A percentile compares a stretch with the other conserved stretches of the same genome.
Conservation (phyloP, 2,113 vertebrate species). For the Nothocercus julius region DNA sequence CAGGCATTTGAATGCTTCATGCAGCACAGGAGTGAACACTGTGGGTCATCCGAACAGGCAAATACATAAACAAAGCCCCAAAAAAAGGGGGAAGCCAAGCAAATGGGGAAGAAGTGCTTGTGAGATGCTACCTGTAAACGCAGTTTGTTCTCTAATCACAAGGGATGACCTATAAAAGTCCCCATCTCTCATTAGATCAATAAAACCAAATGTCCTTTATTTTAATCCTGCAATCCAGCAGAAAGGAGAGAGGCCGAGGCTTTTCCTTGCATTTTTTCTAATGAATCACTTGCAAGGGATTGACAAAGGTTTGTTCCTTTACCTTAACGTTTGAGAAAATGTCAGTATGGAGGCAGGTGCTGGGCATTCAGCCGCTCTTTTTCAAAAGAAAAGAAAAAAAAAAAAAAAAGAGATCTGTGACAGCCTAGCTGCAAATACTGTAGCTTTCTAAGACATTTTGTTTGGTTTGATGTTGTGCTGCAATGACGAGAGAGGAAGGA, state of each 20-base stretch:
- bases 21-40: conserved; percentile 46
- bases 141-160: conserved; percentile 19
- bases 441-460: conserved; percentile 80
- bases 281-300: conserved; percentile 65
- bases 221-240: conserved; percentile 73
- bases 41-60: conserved; percentile 56
- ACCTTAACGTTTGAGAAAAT: conserved; percentile 79
- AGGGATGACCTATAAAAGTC: conserved; percentile 35
- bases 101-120: conserved; percentile 26
- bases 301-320: conserved; percentile 78
- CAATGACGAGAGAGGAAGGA: conserved; percentile 75
- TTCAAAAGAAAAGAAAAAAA: conserved; percentile 41
- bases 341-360: conserved; percentile 77
- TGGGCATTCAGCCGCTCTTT: conserved; percentile 74
- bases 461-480: conserved; percentile 80
- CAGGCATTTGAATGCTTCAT: conserved; percentile 63
- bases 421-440: conserved; percentile 69
- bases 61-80: conserved; percentile 44
- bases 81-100: conserved; percentile 2
- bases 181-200: conserved; percentile 77
- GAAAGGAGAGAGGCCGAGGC: conserved; percentile 50
- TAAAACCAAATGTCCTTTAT: conserved; percentile 80
- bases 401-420: conserved; percentile 55
- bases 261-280: conserved; percentile 78
- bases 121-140: conserved; percentile 43